phyloP scores from a whole-genome alignment of 2,888 invertebrate species.

The Therioaphis trifolii region DNA sequence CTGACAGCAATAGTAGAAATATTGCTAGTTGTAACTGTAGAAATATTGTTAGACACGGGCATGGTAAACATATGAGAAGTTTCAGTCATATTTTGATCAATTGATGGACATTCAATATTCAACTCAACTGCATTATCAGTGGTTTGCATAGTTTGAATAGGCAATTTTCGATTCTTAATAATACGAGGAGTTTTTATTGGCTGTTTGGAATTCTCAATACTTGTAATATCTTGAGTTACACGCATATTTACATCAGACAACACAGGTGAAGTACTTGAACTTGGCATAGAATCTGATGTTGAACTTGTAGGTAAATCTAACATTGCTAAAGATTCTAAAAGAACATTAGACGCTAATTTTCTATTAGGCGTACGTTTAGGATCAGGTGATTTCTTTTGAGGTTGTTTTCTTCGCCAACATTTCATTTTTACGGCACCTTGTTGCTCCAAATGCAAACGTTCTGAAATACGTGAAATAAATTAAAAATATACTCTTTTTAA shows the following conservation, averaged over 20 bases:
- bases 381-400: conserved; percentile 32
- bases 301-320: conserved; percentile 51
- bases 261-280: conserved; percentile 53
- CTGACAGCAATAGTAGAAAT: not conserved
- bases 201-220: conserved; percentile 8
- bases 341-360: conserved; percentile 31
- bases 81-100: conserved; percentile 17
- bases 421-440: conserved; percentile 54
- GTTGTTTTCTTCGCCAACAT: conserved; percentile 52
- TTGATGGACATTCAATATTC: conserved; percentile 28
- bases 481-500: too few relatives aligned
- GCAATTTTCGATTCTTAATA: conserved; percentile 25
- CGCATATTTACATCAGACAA: conserved; percentile 36
- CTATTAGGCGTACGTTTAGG: conserved; percentile 22
- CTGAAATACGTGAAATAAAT: too few relatives aligned
- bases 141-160: conserved; percentile 40
- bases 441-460: conserved; percentile 58
- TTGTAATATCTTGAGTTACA: conserved; percentile 13
- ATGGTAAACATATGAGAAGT: conserved; percentile 28
- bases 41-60: conserved; percentile 31
- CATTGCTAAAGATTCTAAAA: conserved; percentile 48
- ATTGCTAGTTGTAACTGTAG: conserved; percentile 24
- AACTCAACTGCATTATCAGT: conserved; percentile 49
- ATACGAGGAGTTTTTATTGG: conserved; percentile 2
- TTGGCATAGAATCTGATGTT: conserved; percentile 46